Percentiles rank a stretch among this genome's conserved stretches.
These are phyloP conservation scores for Myripristis murdjan DNA, from an alignment of 2,797 vertebrate species.

Conservation along the genomic window DNA sequence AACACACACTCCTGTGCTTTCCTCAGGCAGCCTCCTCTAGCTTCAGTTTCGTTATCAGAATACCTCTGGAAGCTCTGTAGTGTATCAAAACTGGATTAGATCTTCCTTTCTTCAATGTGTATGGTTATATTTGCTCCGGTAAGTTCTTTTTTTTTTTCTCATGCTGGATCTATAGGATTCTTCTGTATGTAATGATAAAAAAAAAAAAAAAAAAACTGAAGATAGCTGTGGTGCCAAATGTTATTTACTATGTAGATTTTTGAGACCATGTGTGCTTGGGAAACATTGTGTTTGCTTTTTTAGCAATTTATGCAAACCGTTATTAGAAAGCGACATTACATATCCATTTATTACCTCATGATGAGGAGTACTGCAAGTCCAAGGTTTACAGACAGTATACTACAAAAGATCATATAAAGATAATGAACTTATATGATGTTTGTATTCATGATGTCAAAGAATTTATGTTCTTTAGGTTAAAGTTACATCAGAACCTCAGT, in stretches of 20 bases:
- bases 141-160: slow-evolving; percentile 81
- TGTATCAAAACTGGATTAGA: slow-evolving; percentile 85
- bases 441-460: background rate
- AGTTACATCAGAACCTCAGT: background rate
- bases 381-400: background rate
- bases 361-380: background rate
- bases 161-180: background rate
- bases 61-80: slow-evolving; percentile 84
- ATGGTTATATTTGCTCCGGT: slow-evolving; percentile 97
- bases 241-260: too few relatives aligned
- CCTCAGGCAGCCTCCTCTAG: slow-evolving; percentile 78
- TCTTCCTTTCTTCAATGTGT: slow-evolving; percentile 92
- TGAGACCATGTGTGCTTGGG: background rate
- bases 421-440: too few relatives aligned
- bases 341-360: too few relatives aligned
- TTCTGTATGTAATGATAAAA: background rate
- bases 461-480: background rate
- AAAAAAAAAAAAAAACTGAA: too few relatives aligned
- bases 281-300: background rate
- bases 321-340: too few relatives aligned
- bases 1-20: slow-evolving; percentile 32
- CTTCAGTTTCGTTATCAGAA: slow-evolving; percentile 84
- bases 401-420: background rate
- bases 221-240: background rate
- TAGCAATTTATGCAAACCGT: too few relatives aligned